These are phyloP conservation scores for Bothrops alternatus DNA, from an alignment of 2,797 vertebrate genomes.

Conservation along the genomic window DNA sequence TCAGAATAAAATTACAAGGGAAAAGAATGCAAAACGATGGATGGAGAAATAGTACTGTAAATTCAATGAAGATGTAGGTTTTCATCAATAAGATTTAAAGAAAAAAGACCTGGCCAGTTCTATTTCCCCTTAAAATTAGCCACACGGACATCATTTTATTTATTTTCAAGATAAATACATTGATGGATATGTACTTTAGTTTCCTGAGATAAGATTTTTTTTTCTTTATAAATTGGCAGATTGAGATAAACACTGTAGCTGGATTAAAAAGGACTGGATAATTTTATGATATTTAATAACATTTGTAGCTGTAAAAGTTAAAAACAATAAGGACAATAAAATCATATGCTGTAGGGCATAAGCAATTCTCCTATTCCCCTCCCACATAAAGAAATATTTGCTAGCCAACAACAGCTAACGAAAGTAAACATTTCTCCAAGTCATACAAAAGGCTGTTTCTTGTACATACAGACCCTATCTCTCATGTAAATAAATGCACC, in stretches of 20 bases:
- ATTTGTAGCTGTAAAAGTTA: constrained; percentile 47
- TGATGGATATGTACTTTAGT: constrained; percentile 31
- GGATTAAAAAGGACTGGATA: constrained; percentile 49
- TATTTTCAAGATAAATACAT: constrained; percentile 33
- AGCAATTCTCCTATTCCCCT: constrained; percentile 26
- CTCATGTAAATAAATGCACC: background rate
- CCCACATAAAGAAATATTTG: background rate
- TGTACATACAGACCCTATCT: background rate
- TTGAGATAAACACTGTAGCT: constrained; percentile 27
- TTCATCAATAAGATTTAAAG: constrained; percentile 63
- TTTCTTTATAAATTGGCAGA: constrained; percentile 34
- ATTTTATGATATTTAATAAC: constrained; percentile 56
- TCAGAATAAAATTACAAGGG: background rate
- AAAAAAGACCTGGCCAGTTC: constrained; percentile 36
- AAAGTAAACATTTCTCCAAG: constrained; percentile 5
- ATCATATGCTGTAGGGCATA: constrained; percentile 41
- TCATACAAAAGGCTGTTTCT: background rate
- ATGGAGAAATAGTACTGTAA: constrained; percentile 29
- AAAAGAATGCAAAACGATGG: constrained; percentile 23
- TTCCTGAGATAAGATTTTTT: constrained; percentile 27
- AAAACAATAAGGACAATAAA: constrained; percentile 47
- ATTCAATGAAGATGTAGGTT: constrained; percentile 58
- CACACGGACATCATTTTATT: constrained; percentile 50
- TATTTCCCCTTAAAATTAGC: constrained; percentile 48
- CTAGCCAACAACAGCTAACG: background rate